Base-by-base conservation (phyloP, 1,140 invertebrate species). In the Ganaspis sp. region DNA sequence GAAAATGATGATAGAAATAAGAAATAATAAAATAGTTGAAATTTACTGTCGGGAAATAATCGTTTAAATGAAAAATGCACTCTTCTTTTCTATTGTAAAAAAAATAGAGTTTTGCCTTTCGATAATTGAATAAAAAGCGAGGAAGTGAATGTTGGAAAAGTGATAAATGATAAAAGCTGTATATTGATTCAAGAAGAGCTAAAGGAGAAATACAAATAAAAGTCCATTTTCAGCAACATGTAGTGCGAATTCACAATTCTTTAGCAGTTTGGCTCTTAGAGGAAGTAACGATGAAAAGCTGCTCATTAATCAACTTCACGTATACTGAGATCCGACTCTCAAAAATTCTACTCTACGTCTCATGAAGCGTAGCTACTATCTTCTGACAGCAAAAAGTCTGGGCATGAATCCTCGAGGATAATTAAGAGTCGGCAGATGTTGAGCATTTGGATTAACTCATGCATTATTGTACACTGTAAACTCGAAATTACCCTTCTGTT, bases 281-380 rank as follows among this genome's bases (percentile, higher is more conserved):
- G 15, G 23, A 64, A n/a, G 23, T 64, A 64, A 9, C 11, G 23
- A 64, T 64, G 58, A 64, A 64, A 64, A 29, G 26, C 2, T 8
- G 58, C 58, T 64, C 58, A 29, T 64, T 64, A 64, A 64, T 64
- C 58, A 64, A 64, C 58, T 64, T 64, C 58, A 64, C 6, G 58
- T 64, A 58, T 23, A 29, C 12, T 15, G 23, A n/a, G 45, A 49
- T 49, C 5, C 58, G 58, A 64, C 58, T 29, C 58, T 64, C 58
- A 29, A 64, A 64, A 64, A 64, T 64, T 64, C 8, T 64, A 64
- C 58, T 64, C 12, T 15, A 15, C 11, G 58, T 64, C 26, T 64
- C 58, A 64, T 64, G 58, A 64, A 29, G 58, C 58, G 58, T 34
- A 29, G 58, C 3, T 64, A 29, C 58, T 26, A 49, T 64, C 58